Evolutionary conservation across 2,888 invertebrate species (phyloP), one percentile per base, ranked within the genome.

Genomic region (Trichacis sp.): DNA sequence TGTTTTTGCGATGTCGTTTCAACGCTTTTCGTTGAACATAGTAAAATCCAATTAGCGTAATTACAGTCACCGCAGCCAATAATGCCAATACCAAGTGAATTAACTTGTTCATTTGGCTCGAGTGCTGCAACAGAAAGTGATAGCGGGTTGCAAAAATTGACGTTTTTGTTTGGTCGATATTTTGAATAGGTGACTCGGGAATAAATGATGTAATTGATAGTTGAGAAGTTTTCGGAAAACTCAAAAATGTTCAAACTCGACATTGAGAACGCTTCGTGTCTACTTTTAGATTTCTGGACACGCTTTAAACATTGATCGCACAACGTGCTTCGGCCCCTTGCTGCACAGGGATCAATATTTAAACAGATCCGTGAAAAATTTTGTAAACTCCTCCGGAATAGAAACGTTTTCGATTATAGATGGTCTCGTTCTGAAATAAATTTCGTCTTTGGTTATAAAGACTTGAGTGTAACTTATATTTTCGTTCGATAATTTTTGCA

Each of bases 21-120:
- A 64, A 61, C 9, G 69, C 64, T 52, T 68, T 77, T 18, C 72
- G 71, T 48, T 75, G 75, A 42, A 74, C 67, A 62, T 72, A 75
- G 51, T 69, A 71, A 30, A 75, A 49, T 8, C 77, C 53, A 11
- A 71, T 61, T 14, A 77, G 14, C 29, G 57, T 36, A 14, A 62
- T 51, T 19, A 67, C 12, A 6, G 56, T 55, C 8, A 54, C 43
- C 30, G 68, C 18, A 15, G 64, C 64, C 36, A 61, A 42, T 12
- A 69, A 14, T 8, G 48, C 65, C 29, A 64, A 15, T 14, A 46
- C 42, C 11, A 54, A 51, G 43, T 59, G 43, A 19, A 64, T 49
- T 11, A 47, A 18, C 52, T 63, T 53, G 1, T 19, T 48, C 4
- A 57, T 47, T 8, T 24, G 42, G 14, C 52, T 42, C 4, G 45